Evolutionary conservation across 2,797 vertebrate genomes (phyloP), one percentile per base, ranked within the genome.

Genomic region (Smutsia gigantea): DNA sequence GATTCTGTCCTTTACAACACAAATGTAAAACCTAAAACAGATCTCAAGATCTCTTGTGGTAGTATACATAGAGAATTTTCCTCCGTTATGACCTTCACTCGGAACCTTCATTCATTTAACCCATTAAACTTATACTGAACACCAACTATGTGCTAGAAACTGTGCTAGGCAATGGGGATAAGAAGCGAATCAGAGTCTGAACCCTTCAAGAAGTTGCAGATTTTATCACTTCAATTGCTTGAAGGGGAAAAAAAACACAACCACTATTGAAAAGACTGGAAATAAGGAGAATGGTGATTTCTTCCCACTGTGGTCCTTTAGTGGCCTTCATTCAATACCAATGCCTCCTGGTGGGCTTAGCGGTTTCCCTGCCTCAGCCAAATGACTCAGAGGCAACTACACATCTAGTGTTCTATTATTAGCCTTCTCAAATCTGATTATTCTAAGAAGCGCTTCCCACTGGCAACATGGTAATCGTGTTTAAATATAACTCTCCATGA

Each of bases 401-500:
- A 90, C 42, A 93, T 21, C 78, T 69, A 71, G 34, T 81, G 81
- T 92, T 95, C 96, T 96, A 96, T 97, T 97, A 97, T 96, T 97
- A 97, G 92, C 37, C 49, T 95, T 92, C 83, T 95, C 82, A 96
- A 96, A 96, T 87, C 90, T 96, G 95, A 96, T 96, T 97, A 95
- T 98, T 98, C 95, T 88, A 96, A 96, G 95, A 96, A 95, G 83
- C 10, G 5, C 94, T 97, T 97, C 96, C 96, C 93, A 96, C 97
- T 96, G 82, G 93, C 77, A 97, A 96, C 94, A 86, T 96, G 96
- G 96, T 97, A 96, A 97, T 97, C 93, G 84, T 81, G 95, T 94
- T 97, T 96, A 97, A 97, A 97, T 97, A 98, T 96, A 97, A 94
- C 97, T 96, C 85, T 91, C 64, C 86, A 92, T 34, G 78, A 97